Percentiles rank a stretch among this genome's conserved stretches.
These are phyloP conservation scores for Coelopa pilipes DNA, from an alignment of 2,888 invertebrate genomes.

Conservation along the genomic window DNA sequence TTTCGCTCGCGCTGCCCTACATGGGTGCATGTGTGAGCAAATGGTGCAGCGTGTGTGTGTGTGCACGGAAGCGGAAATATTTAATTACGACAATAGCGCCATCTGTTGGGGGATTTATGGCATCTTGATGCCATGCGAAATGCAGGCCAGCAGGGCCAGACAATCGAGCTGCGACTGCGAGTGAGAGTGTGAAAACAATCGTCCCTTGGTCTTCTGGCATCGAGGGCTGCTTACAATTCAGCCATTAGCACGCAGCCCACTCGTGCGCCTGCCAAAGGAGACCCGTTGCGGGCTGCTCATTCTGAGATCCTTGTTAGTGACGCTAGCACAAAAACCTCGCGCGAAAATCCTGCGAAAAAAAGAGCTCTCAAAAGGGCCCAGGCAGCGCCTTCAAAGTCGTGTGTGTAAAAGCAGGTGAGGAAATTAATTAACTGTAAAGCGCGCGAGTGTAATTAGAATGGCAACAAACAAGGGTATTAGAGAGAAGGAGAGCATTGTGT, in stretches of 20 bases:
- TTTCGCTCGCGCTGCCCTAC: not conserved
- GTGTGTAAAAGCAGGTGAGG: no score
- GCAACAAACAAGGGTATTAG: not conserved
- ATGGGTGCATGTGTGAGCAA: slow-evolving; percentile 18
- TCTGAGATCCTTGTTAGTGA: no score
- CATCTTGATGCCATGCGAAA: slow-evolving; percentile 20
- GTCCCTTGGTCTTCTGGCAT: not conserved
- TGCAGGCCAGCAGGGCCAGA: not conserved
- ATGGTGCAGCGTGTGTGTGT: not conserved
- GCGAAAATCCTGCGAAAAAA: no score
- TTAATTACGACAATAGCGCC: slow-evolving; percentile 36
- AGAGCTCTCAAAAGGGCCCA: no score
- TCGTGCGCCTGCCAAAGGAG: slow-evolving; percentile 7
- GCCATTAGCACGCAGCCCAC: slow-evolving; percentile 9
- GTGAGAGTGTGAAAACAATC: slow-evolving; percentile 11
- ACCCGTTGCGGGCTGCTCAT: not conserved
- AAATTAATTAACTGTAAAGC: slow-evolving; percentile 10
- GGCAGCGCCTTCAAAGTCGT: not conserved
- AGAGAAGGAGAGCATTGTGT: not conserved
- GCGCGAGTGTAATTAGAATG: not conserved
- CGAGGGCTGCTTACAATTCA: slow-evolving; percentile 9
- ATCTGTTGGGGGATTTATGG: slow-evolving; percentile 30
- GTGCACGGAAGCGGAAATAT: slow-evolving; percentile 31
- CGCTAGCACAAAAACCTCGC: no score
- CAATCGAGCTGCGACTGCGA: no score